Evolutionary conservation across 2,113 vertebrate species (phyloP).

Genomic region (Bombycilla garrulus): DNA sequence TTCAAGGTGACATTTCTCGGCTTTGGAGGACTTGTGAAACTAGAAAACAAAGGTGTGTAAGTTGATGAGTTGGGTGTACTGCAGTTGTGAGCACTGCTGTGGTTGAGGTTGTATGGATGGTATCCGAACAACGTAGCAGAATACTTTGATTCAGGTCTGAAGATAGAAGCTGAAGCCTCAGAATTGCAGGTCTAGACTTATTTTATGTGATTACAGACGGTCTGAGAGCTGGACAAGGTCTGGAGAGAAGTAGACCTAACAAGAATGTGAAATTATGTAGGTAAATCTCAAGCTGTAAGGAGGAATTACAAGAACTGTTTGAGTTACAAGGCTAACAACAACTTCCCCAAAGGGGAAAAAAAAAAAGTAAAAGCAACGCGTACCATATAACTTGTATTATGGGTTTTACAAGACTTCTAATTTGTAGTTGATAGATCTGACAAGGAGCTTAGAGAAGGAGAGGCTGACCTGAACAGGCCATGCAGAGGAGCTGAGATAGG

Average conservation of each 20-base stretch:
- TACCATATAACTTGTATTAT: background rate
- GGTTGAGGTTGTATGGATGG: background rate
- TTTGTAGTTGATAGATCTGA: background rate
- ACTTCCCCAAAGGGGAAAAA: background rate
- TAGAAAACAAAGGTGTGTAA: background rate
- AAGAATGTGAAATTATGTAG: background rate
- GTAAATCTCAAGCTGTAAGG: background rate
- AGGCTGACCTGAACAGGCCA: background rate
- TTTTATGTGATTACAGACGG: background rate
- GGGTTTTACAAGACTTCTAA: background rate
- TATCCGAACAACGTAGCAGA: background rate
- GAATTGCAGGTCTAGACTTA: background rate
- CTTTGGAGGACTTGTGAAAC: background rate
- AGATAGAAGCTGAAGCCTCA: background rate
- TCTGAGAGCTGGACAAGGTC: background rate
- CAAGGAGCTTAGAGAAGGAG: background rate
- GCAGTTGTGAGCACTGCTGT: background rate
- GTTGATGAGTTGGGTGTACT: background rate
- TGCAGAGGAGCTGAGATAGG: background rate
- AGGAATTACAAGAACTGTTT: background rate
- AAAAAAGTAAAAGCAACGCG: background rate
- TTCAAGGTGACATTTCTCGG: background rate
- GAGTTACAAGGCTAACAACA: background rate
- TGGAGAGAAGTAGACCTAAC: background rate
- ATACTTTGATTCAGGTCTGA: background rate